Evolutionary conservation across 2,113 vertebrate species (phyloP).

Genomic region (Heterotilapia buettikoferi): DNA sequence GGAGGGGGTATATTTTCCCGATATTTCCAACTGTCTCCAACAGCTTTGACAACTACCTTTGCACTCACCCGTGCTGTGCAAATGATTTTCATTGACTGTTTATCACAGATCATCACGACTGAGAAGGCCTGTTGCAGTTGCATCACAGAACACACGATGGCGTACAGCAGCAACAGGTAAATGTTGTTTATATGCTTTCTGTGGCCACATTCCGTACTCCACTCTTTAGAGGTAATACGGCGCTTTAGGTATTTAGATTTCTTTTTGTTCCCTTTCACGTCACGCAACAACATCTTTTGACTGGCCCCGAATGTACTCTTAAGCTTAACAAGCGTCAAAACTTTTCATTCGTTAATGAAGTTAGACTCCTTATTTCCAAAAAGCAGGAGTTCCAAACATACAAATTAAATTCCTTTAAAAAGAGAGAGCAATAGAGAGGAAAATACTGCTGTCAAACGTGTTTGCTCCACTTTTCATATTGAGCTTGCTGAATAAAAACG

Average conservation of each 20-base stretch:
- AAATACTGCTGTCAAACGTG: neutral
- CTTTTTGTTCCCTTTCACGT: neutral
- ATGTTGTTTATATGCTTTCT: neutral
- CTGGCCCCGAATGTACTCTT: neutral
- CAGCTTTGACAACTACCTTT: neutral
- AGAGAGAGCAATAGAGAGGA: neutral
- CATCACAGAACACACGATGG: conserved; percentile 11
- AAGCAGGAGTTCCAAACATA: neutral
- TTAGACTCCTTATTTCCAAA: neutral
- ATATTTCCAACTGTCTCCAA: neutral
- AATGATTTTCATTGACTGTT: neutral
- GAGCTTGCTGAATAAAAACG: neutral
- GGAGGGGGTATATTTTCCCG: neutral
- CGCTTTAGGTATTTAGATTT: neutral
- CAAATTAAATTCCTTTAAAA: neutral
- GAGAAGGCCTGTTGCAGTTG: neutral
- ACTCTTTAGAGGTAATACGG: neutral
- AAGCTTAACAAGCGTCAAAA: neutral
- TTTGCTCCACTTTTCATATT: neutral
- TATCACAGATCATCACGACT: neutral
- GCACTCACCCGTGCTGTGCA: neutral
- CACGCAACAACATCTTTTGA: neutral
- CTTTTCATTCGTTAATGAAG: neutral
- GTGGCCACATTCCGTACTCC: neutral
- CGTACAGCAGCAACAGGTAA: neutral